Evolutionary conservation across 2,113 vertebrate species (phyloP).

Genomic region (Ardeotis arabs): DNA sequence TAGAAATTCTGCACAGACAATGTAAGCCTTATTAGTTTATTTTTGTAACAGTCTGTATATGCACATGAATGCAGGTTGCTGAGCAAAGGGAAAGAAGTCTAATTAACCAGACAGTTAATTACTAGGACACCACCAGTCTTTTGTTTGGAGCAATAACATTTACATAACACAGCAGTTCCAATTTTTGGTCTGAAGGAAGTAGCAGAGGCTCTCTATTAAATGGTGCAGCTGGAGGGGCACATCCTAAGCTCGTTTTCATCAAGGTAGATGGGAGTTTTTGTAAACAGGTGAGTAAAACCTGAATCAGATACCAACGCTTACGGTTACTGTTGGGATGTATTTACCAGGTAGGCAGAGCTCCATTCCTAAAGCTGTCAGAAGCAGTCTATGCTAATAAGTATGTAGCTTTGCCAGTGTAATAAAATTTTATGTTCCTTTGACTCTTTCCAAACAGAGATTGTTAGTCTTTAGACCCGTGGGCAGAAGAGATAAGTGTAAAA

Average conservation of each 20-base stretch:
- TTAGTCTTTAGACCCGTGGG: not conserved
- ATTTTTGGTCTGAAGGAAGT: conserved; percentile 26
- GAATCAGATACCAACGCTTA: not conserved
- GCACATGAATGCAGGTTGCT: conserved; percentile 51
- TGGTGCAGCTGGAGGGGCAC: not conserved
- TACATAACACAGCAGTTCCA: conserved; percentile 40
- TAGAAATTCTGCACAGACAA: not conserved
- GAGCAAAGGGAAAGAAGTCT: conserved; percentile 43
- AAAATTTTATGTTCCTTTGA: not conserved
- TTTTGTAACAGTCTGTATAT: conserved; percentile 7
- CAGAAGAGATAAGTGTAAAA: not conserved
- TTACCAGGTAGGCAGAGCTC: not conserved
- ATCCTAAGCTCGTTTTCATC: not conserved
- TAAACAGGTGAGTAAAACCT: not conserved
- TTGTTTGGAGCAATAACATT: conserved; percentile 51
- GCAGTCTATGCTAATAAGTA: not conserved
- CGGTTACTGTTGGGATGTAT: not conserved
- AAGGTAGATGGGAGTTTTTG: not conserved
- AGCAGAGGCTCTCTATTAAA: not conserved
- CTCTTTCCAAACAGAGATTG: not conserved
- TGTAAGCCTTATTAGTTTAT: conserved; percentile 1
- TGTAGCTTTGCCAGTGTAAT: not conserved
- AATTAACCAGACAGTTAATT: conserved; percentile 66
- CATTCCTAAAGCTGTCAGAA: not conserved
- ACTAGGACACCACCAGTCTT: conserved; percentile 35